Base-by-base conservation (phyloP, 92 coral and sea anemone genomes). In the Zoanthus solanderi region DNA sequence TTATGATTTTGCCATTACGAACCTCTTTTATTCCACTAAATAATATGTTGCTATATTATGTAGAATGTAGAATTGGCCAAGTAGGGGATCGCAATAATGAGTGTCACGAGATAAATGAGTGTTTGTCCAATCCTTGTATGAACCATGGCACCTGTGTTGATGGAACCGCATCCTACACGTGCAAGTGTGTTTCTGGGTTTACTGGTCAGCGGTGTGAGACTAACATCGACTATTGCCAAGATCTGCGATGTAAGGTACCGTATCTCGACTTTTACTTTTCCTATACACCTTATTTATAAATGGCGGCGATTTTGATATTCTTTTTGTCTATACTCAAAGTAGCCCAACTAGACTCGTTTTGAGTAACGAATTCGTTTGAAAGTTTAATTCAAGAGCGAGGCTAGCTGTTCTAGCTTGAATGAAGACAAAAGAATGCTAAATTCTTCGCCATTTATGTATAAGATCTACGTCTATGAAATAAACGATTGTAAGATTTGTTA, bases 31-130 rank as follows among this genome's bases (percentile, higher is more conserved):
- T 37, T 37, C 3, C 42, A 37, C 42, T 37, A 37, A 1, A 37
- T 37, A 37, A 37, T 37, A 7, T 50, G 63, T 77, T 81, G 11
- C 23, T 42, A 23, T n/a, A 17, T 6, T 63, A 28, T 72, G n/a
- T 14, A 81, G 85, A 46, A n/a, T 81, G 85, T 81, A 75, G 75
- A 28, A 56, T 30, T 66, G 85, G 85, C 14, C 46, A 81, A 75
- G 46, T 7, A n/a, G 85, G 85, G 9, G 75, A 81, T 63, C 85
- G 85, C 11, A 44, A 81, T 6, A 81, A 81, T 57, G 16, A 63
- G 10, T 81, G 85, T 45, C 85, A 81, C 11, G 85, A 81, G 60
- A 81, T 81, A 54, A 81, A 65, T 71, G 85, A 81, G 10, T 81
- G 85, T 14, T 0, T 66, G 73, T 81, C 85, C 85, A 81, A 42